These are phyloP conservation scores for Epirrhoe tristata DNA, from an alignment of 2,888 invertebrate genomes.

Conservation along the genomic window DNA sequence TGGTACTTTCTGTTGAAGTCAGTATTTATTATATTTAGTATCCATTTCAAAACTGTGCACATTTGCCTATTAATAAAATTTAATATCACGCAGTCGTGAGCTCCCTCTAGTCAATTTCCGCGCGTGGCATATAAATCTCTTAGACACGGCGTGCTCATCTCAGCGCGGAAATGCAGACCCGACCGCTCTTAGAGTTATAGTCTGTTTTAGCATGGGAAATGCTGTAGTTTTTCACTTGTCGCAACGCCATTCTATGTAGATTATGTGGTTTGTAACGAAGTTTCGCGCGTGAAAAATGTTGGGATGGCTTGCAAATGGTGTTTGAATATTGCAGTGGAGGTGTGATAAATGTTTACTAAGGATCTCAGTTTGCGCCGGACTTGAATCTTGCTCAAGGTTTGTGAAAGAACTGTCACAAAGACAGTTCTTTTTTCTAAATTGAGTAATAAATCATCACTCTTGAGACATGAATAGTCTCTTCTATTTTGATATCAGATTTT, in stretches of 20 bases:
- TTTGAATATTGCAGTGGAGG: slow-evolving; percentile 18
- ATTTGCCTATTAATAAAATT: slow-evolving; percentile 43
- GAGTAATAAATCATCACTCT: neutral
- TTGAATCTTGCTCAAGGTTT: neutral
- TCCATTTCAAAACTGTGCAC: slow-evolving; percentile 1
- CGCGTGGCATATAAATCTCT: slow-evolving; percentile 71
- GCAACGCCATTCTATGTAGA: slow-evolving; percentile 40
- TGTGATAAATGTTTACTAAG: neutral
- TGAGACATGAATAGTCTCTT: neutral
- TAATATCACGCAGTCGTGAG: slow-evolving; percentile 34
- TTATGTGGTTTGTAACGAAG: slow-evolving; percentile 41
- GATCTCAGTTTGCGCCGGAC: neutral
- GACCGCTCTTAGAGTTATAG: slow-evolving; percentile 69
- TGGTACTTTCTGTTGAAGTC: neutral
- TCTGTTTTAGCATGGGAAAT: slow-evolving; percentile 78
- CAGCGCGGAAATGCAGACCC: slow-evolving; percentile 74
- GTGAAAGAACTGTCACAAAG: no score
- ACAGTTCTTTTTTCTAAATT: neutral
- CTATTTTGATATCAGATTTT: no score
- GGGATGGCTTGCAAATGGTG: slow-evolving; percentile 19
- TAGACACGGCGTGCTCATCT: slow-evolving; percentile 69
- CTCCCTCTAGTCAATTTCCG: slow-evolving; percentile 75
- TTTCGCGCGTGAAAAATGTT: slow-evolving; percentile 29
- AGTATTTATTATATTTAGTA: neutral
- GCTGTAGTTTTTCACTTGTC: slow-evolving; percentile 73